Evolutionary conservation across 2,797 vertebrate species (phyloP).

Genomic region (Amazona finschi): DNA sequence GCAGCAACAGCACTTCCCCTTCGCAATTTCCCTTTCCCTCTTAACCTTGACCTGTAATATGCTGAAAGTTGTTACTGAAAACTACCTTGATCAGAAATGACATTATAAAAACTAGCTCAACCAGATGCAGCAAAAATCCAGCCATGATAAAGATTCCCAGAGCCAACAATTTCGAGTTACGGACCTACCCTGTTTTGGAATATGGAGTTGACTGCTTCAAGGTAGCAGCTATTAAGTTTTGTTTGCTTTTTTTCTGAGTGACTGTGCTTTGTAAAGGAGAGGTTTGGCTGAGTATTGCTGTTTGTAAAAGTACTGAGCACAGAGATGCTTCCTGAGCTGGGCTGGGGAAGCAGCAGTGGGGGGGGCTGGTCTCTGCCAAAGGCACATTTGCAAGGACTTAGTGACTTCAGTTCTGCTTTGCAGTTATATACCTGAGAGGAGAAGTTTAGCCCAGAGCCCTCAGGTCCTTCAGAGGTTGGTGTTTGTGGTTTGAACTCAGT

Average conservation of each 20-base stretch:
- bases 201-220: background rate
- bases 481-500: background rate
- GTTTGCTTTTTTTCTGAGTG: constrained; percentile 34
- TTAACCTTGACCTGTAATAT: constrained; percentile 34
- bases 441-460: background rate
- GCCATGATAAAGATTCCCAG: background rate
- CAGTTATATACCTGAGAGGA: background rate
- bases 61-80: background rate
- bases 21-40: constrained; percentile 13
- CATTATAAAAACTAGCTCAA: background rate
- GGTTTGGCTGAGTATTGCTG: background rate
- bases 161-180: background rate
- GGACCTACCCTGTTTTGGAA: background rate
- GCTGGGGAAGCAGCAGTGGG: background rate
- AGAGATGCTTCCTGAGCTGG: background rate
- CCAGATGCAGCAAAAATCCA: background rate
- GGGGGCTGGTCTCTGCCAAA: background rate
- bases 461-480: accelerated
- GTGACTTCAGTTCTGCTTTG: background rate
- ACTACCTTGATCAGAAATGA: background rate
- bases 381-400: background rate
- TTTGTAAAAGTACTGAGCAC: background rate
- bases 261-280: constrained; percentile 7
- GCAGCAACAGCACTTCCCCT: background rate
- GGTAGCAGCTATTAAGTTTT: constrained; percentile 18